Evolutionary conservation across 2,113 vertebrate genomes (phyloP), one percentile per base, ranked within the genome.

Genomic region (Sander vitreus): DNA sequence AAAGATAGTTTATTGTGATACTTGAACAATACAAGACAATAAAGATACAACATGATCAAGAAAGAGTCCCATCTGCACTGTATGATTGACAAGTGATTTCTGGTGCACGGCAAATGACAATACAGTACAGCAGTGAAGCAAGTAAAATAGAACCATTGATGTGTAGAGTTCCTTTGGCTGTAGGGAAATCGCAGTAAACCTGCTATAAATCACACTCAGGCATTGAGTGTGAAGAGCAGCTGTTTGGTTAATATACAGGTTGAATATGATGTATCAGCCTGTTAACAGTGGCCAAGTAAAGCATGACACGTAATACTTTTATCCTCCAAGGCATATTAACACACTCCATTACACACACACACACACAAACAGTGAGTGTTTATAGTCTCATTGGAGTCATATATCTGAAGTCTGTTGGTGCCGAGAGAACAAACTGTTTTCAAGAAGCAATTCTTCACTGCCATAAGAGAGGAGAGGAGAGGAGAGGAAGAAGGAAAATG

Each of bases 351-450:
- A 57, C 2, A 78, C 54, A 76, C 51, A 76, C 25, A 57, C 53
- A 54, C 70, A 78, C 70, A 79, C 54, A 63, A 51, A 50, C 70
- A 60, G 55, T 33, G 27, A 81, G 71, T 75, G 81, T 81, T 83
- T 75, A 78, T 47, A 23, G 62, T 67, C 72, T 73, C 69, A 58
- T 5, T 4, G 21, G 60, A 69, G 73, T 76, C 66, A 14, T 86
- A 77, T 68, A 75, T 85, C 76, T 82, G 55, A 55, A 79, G 33
- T 16, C 57, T 33, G 19, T 43, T 7, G 1, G 4, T 23, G 72
- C 64, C 2, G 19, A 58, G 75, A 69, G 57, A 80, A 50, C 19
- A 70, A 73, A 79, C 64, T 59, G 43, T 23, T 33, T 78, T 53
- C 7, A 68, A 30, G 14, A 45, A 72, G 59, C 25, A 25, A 19